These are phyloP conservation scores for Eonycteris spelaea DNA, from an alignment of 2,113 vertebrate genomes.

Conservation along the genomic window DNA sequence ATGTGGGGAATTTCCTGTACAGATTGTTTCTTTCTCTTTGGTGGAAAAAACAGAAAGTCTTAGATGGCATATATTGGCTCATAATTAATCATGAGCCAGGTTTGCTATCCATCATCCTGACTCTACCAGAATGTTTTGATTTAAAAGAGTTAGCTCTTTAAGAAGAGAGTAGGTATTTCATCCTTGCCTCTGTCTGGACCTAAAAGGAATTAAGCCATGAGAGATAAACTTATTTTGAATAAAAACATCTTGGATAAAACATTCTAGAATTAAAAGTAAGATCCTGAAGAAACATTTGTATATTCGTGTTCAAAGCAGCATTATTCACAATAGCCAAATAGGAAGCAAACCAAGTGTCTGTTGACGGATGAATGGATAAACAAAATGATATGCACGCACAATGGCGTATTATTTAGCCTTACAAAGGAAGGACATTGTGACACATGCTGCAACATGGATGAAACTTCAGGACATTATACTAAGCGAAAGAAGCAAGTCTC, in stretches of 20 bases:
- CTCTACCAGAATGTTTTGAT: neutral
- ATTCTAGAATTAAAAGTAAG: neutral
- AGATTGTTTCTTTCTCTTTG: slow-evolving; percentile 6
- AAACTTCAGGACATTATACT: neutral
- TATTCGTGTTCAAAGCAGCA: neutral
- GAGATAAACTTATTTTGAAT: neutral
- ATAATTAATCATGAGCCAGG: slow-evolving; percentile 4
- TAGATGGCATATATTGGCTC: neutral
- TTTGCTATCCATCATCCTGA: neutral
- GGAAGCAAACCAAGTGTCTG: neutral
- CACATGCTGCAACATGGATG: neutral
- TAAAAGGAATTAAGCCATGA: neutral
- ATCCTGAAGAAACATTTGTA: neutral
- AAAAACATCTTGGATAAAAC: neutral
- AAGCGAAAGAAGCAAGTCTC: neutral
- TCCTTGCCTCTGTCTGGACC: neutral
- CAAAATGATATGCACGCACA: neutral
- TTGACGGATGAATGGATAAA: neutral
- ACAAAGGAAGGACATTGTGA: neutral
- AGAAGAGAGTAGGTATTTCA: neutral
- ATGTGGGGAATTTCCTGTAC: slow-evolving; percentile 49
- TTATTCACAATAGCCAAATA: neutral
- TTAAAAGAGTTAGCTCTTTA: neutral
- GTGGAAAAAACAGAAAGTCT: slow-evolving; percentile 27
- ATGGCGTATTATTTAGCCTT: neutral